Conservation (phyloP, 2,113 vertebrate genomes). For the Carettochelys insculpta region DNA sequence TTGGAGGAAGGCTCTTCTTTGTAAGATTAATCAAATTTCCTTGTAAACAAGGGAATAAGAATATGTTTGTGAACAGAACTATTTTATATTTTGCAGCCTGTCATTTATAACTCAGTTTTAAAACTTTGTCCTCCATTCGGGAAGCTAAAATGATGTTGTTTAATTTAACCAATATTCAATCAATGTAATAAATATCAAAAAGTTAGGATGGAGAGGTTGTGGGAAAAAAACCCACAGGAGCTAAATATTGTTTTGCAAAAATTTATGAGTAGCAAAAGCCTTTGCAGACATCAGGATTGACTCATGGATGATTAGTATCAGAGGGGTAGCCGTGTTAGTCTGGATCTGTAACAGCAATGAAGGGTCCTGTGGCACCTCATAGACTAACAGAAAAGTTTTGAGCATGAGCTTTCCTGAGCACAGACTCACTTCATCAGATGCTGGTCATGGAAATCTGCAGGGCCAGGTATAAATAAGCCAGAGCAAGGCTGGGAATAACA, state of each 20-base stretch:
- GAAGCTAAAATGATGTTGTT: neutral
- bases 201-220: neutral
- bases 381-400: too few relatives aligned
- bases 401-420: too few relatives aligned
- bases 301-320: neutral
- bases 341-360: too few relatives aligned
- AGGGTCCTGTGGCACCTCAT: too few relatives aligned
- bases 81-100: slow-evolving; percentile 22
- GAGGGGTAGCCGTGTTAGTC: too few relatives aligned
- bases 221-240: neutral
- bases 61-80: neutral
- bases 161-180: neutral
- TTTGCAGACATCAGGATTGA: slow-evolving; percentile 23
- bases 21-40: slow-evolving; percentile 37
- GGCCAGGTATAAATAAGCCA: too few relatives aligned
- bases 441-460: too few relatives aligned
- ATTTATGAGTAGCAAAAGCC: slow-evolving; percentile 12
- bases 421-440: too few relatives aligned
- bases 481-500: too few relatives aligned
- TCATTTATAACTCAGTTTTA: neutral
- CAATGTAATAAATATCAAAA: slow-evolving; percentile 17
- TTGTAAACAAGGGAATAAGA: slow-evolving; percentile 15
- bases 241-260: neutral
- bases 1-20: neutral
- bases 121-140: slow-evolving; percentile 11